Evolutionary conservation across 2,113 vertebrate genomes (phyloP), one percentile per base, ranked within the genome.

Genomic region (Esox niger): DNA sequence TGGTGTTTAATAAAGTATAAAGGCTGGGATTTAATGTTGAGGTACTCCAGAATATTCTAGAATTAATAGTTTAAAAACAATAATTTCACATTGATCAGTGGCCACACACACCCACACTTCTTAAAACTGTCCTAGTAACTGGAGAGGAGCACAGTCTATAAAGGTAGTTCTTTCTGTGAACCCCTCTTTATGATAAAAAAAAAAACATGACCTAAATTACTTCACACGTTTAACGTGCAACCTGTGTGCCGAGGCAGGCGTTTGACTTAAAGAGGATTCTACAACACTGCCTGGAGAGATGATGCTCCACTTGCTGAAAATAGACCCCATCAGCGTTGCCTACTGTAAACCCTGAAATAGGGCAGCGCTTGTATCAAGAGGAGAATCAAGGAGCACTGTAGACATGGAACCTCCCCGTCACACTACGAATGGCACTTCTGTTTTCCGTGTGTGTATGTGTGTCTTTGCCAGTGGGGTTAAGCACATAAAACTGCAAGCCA

Each of bases 251-350:
- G 11, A 17, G 38, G 47, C 7, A 52, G 26, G 17, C 10, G 23
- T 13, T 49, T 8, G 6, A 33, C 25, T 49, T 29, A 49, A 13
- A 20, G 47, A 23, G 6, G 26, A 31, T 17, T 21, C 26, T 32
- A 43, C 33, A 17, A 35, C 15, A 27, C 6, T 47, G 38, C 62
- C 26, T 47, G 43, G 13, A 47, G 29, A 71, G 35, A 63, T 71
- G 13, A 29, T 56, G 78, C 52, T 78, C 78, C 57, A 71, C 64
- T 71, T 65, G 46, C 73, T 66, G 52, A 72, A 79, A 81, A 87
- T 80, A 80, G 78, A 70, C 57, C 38, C 38, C 61, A n/a, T 21
- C 21, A 29, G 69, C 62, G 30, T 73, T n/a, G n/a, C n/a, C n/a
- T n/a, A 69, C 60, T 62, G 73, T 32, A 33, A 27, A 60, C 25